Evolutionary conservation across 2,113 vertebrate species (phyloP).

Genomic region (Brachypodius melanocephalos): DNA sequence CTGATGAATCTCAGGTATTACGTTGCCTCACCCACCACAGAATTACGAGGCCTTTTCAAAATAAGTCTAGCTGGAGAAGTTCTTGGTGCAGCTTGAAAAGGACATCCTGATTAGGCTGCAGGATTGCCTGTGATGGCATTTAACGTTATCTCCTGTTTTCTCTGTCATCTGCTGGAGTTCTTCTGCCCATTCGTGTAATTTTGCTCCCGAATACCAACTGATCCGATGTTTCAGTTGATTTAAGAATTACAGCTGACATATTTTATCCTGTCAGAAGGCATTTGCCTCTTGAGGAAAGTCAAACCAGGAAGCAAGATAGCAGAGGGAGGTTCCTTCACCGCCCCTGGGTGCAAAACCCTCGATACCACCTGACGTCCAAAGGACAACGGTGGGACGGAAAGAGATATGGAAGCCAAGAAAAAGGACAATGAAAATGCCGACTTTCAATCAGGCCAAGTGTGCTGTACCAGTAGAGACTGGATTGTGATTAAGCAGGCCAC

Average conservation of each 20-base stretch:
- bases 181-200: neutral
- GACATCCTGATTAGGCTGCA: neutral
- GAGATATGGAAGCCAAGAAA: neutral
- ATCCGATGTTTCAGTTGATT: neutral
- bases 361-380: neutral
- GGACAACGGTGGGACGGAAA: neutral
- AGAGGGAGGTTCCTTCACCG: neutral
- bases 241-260: neutral
- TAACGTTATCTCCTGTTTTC: neutral
- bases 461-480: neutral
- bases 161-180: neutral
- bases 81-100: neutral
- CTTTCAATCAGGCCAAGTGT: neutral
- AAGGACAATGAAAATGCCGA: neutral
- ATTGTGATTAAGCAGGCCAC: neutral
- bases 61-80: neutral
- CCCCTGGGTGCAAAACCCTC: neutral
- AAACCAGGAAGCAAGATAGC: neutral
- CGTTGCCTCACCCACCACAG: neutral
- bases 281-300: neutral
- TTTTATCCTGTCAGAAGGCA: neutral
- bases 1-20: neutral
- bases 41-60: neutral
- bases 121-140: neutral
- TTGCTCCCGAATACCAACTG: neutral